Percentiles rank a stretch among this genome's conserved stretches.
These are phyloP conservation scores for Sphenopsis melanotis DNA, from an alignment of 2,797 vertebrate genomes.

Conservation along the genomic window DNA sequence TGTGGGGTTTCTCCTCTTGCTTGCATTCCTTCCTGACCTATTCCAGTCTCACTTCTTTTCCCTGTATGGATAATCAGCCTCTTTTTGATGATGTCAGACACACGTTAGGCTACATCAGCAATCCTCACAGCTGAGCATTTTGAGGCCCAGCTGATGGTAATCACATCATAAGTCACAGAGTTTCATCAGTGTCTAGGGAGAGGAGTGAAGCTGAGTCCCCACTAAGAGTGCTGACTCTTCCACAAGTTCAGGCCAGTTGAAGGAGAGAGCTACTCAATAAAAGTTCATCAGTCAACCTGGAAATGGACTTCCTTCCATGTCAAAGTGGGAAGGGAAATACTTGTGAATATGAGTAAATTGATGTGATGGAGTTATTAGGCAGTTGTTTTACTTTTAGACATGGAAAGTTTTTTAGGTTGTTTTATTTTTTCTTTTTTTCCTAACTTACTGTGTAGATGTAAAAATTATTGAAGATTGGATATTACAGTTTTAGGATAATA, in stretches of 20 bases:
- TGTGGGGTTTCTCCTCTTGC: not conserved
- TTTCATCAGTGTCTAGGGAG: not conserved
- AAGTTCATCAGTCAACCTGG: not conserved
- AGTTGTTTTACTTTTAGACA: not conserved
- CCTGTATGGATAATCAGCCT: not conserved
- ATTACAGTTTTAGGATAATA: not conserved
- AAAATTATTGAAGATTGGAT: not conserved
- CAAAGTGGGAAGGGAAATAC: conserved; percentile 13
- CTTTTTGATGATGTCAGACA: not conserved
- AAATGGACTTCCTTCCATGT: not conserved
- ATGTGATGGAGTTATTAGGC: not conserved
- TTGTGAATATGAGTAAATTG: conserved; percentile 28
- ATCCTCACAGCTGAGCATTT: not conserved
- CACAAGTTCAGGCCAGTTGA: not conserved
- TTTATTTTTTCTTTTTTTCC: not conserved
- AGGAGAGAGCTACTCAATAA: not conserved
- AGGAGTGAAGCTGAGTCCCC: not conserved
- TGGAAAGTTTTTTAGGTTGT: not conserved
- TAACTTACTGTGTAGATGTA: not conserved
- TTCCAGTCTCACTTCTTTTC: not conserved
- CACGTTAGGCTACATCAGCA: not conserved
- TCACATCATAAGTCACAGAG: not conserved
- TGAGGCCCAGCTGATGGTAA: not conserved
- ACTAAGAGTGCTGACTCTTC: not conserved
- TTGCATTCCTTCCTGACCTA: not conserved